Conservation (phyloP, 23 tunicate genomes). For the Aplidium turbinatum region DNA sequence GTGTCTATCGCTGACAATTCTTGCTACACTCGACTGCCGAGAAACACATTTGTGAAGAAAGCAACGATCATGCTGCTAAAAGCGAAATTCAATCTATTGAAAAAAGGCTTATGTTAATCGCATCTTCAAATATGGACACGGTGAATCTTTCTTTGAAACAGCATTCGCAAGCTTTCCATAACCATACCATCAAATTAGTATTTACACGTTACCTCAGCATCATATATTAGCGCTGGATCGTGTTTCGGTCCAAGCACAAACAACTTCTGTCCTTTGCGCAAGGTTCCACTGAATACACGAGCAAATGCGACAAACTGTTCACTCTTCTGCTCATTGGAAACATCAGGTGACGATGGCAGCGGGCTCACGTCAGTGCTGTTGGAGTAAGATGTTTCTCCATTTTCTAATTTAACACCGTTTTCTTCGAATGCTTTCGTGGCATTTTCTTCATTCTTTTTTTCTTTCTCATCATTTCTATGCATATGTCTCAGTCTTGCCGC, state of each 20-base stretch:
- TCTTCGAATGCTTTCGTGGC: neutral
- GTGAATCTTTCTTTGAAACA: too few relatives aligned
- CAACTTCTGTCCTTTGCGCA: slow-evolving; percentile 65
- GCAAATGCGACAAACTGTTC: slow-evolving; percentile 83
- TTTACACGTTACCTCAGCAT: slow-evolving; percentile 9
- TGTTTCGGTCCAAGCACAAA: slow-evolving; percentile 88
- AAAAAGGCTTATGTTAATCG: too few relatives aligned
- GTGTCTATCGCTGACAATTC: too few relatives aligned
- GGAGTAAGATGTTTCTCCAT: neutral
- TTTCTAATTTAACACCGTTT: neutral
- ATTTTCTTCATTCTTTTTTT: neutral
- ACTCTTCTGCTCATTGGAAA: slow-evolving; percentile 2
- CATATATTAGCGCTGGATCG: slow-evolving; percentile 50
- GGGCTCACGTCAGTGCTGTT: neutral
- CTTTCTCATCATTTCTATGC: slow-evolving; percentile 7
- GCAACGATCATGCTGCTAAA: too few relatives aligned
- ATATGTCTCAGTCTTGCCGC: slow-evolving; percentile 45
- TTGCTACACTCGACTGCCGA: too few relatives aligned
- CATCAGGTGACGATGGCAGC: neutral
- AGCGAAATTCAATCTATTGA: too few relatives aligned
- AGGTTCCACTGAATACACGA: slow-evolving; percentile 92
- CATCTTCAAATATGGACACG: too few relatives aligned
- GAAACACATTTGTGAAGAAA: too few relatives aligned
- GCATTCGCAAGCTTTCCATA: too few relatives aligned
- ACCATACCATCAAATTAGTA: neutral